Conservation (phyloP, 2,888 invertebrate genomes). For the Drosophila buzzatii region DNA sequence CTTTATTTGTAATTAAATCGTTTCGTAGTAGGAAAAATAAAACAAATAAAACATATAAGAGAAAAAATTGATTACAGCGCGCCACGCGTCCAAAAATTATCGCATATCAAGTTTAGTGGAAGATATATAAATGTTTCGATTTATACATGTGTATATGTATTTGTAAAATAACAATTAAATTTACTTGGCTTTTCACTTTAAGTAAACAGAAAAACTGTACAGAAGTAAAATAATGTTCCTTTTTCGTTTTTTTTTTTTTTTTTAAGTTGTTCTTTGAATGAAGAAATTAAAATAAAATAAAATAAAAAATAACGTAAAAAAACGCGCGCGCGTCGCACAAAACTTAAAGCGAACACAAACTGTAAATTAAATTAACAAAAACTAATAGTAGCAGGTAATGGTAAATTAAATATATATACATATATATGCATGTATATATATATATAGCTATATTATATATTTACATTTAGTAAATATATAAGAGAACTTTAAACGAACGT, state of each 20-base stretch:
- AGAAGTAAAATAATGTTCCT: slow-evolving; percentile 47
- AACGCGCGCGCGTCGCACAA: slow-evolving; percentile 63
- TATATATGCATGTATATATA: slow-evolving; percentile 7
- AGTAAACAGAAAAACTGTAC: slow-evolving; percentile 68
- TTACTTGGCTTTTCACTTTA: slow-evolving; percentile 49
- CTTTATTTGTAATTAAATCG: slow-evolving; percentile 38
- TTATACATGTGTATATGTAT: slow-evolving; percentile 15
- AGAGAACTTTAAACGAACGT: slow-evolving; percentile 73
- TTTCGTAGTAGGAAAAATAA: slow-evolving; percentile 37
- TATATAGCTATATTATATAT: slow-evolving; percentile 11
- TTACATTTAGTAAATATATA: slow-evolving; percentile 36
- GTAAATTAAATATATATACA: slow-evolving; percentile 40
- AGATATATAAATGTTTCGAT: slow-evolving; percentile 43
- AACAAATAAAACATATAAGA: slow-evolving; percentile 66
- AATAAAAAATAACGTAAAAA: slow-evolving; percentile 31
- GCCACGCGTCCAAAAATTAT: slow-evolving; percentile 66
- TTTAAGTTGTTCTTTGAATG: slow-evolving; percentile 27
- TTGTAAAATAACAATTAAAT: slow-evolving; percentile 46
- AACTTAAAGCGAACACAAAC: slow-evolving; percentile 72
- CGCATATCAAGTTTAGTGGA: slow-evolving; percentile 50
- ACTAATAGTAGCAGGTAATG: slow-evolving; percentile 72
- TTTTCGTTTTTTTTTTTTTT: not conserved
- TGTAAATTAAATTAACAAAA: slow-evolving; percentile 76
- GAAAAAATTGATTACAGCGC: slow-evolving; percentile 57
- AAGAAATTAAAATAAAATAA: slow-evolving; percentile 27